These are phyloP conservation scores for Parasteatoda tepidariorum DNA, from an alignment of 1,140 invertebrate genomes.

Conservation along the genomic window DNA sequence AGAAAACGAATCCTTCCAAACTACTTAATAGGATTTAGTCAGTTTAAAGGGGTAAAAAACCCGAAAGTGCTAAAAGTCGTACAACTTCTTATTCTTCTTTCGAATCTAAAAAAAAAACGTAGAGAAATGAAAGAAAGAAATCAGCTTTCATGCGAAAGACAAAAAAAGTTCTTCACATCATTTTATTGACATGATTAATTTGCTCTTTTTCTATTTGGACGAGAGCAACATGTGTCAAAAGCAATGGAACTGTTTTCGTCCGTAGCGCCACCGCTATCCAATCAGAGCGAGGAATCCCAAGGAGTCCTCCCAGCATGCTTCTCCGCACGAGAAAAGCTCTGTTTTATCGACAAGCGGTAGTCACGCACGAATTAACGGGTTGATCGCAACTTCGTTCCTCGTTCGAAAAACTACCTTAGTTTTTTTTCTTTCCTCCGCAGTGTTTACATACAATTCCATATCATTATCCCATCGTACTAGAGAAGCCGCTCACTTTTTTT, in stretches of 20 bases:
- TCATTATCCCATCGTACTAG: not conserved
- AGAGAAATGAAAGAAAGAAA: too few species aligned
- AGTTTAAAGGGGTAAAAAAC: too few species aligned
- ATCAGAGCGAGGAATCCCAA: constrained; percentile 28
- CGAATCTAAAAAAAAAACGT: too few species aligned
- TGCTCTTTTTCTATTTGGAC: not conserved
- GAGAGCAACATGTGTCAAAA: constrained; percentile 56
- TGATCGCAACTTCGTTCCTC: not conserved
- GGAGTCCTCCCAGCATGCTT: constrained; percentile 40
- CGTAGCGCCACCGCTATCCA: constrained; percentile 44
- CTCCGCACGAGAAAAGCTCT: constrained; percentile 13
- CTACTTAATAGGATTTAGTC: too few species aligned
- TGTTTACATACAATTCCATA: not conserved
- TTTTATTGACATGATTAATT: constrained; percentile 22
- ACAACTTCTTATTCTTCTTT: too few species aligned
- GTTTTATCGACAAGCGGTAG: constrained; percentile 4
- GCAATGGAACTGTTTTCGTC: constrained; percentile 40
- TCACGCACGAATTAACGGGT: constrained; percentile 36
- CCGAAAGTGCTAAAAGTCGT: too few species aligned
- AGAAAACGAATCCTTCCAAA: too few species aligned
- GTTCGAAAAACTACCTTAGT: not conserved
- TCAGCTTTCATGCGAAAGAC: not conserved
- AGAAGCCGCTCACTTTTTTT: not conserved
- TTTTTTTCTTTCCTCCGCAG: not conserved
- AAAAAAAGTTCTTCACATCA: not conserved